phyloP scores from a whole-genome alignment of 2,113 vertebrate genomes.

The Egretta garzetta region DNA sequence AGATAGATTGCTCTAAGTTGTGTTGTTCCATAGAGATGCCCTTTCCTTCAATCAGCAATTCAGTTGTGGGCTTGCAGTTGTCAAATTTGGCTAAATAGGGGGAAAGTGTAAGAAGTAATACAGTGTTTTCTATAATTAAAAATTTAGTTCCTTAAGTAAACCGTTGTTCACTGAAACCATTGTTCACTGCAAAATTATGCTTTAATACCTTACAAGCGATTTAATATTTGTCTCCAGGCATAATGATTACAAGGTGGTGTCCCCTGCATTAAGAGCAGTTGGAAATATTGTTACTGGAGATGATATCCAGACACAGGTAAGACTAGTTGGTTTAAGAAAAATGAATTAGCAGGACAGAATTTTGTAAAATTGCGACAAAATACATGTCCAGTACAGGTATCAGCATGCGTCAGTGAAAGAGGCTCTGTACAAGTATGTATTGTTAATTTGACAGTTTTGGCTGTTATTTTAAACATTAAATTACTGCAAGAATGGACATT shows the following conservation, averaged over 20 bases:
- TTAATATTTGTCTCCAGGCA: conserved; percentile 79
- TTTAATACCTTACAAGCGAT: neutral
- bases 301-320: conserved; percentile 93
- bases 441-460: neutral
- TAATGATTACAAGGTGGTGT: conserved; percentile 92
- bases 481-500: neutral
- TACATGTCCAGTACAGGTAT: neutral
- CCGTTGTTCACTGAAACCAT: neutral
- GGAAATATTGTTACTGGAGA: conserved; percentile 94
- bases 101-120: neutral
- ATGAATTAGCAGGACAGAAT: neutral
- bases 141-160: neutral
- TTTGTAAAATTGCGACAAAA: neutral
- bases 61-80: neutral
- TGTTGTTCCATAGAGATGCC: neutral
- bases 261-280: conserved; percentile 89
- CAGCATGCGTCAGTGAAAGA: neutral
- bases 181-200: neutral
- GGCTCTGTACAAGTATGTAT: neutral
- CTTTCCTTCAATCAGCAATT: neutral
- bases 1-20: neutral
- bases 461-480: neutral
- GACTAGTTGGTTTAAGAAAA: conserved; percentile 18
- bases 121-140: neutral
- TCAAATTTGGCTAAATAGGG: neutral